Evolutionary conservation across 2,797 vertebrate species (phyloP).

Genomic region (Aeoliscus strigatus): DNA sequence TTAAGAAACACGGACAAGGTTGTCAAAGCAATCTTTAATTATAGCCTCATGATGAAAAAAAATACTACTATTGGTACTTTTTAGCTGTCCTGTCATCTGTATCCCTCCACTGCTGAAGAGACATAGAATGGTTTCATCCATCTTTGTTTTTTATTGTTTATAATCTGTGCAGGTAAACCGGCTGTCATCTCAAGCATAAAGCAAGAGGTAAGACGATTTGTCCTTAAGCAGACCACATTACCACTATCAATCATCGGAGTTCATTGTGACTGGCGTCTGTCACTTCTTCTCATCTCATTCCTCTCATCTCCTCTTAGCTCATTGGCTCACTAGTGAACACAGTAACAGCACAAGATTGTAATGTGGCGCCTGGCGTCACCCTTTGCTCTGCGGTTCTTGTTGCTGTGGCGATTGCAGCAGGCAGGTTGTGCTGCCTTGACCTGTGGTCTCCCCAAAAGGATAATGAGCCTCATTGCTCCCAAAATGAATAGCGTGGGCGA

Average conservation of each 20-base stretch:
- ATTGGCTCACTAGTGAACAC: conserved; percentile 37
- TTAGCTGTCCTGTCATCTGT: too few species aligned
- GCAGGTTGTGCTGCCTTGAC: conserved; percentile 61
- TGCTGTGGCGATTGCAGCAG: conserved; percentile 59
- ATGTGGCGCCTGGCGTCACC: conserved; percentile 29
- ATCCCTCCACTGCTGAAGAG: too few species aligned
- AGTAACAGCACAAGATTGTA: conserved; percentile 29
- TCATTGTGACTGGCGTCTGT: conserved; percentile 49
- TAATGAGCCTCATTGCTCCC: conserved; percentile 71
- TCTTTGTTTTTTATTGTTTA: not conserved
- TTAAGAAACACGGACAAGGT: too few species aligned
- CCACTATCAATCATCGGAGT: conserved; percentile 53
- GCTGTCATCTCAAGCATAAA: not conserved
- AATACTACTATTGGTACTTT: too few species aligned
- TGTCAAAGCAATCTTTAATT: too few species aligned
- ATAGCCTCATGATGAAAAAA: too few species aligned
- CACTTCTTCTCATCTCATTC: conserved; percentile 36
- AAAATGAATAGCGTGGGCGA: conserved; percentile 64
- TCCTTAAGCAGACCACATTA: conserved; percentile 39
- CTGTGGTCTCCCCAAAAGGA: conserved; percentile 62
- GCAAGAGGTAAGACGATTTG: conserved; percentile 9
- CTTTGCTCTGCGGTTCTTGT: conserved; percentile 43
- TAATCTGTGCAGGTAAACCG: too few species aligned
- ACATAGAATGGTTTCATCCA: too few species aligned
- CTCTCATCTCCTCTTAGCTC: conserved; percentile 23